Conservation (phyloP, 2,888 invertebrate genomes). For the Phlogophora meticulosa region DNA sequence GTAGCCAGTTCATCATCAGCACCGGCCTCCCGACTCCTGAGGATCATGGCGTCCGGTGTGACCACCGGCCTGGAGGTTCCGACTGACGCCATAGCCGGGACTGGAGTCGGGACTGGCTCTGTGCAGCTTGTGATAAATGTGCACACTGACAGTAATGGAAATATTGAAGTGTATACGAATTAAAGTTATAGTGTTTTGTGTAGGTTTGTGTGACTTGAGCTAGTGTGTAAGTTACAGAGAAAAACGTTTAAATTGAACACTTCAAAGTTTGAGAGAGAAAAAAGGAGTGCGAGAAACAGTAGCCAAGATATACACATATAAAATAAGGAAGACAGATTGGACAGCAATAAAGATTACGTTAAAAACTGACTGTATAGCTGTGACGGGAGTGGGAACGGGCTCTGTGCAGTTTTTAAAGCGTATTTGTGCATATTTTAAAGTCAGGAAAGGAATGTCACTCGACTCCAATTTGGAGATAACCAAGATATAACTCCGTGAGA, state of each 20-base stretch:
- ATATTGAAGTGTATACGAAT: slow-evolving; percentile 85
- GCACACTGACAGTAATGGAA: slow-evolving; percentile 85
- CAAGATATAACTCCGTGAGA: slow-evolving; percentile 32
- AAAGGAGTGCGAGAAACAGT: background rate
- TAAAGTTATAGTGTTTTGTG: slow-evolving; percentile 56
- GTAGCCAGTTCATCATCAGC: slow-evolving; percentile 72
- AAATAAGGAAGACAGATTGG: slow-evolving; percentile 2
- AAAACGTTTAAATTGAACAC: background rate
- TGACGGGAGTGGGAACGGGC: no score
- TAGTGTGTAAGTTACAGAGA: background rate
- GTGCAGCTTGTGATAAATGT: slow-evolving; percentile 86
- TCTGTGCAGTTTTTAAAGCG: no score
- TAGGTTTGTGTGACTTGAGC: background rate
- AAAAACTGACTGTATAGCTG: no score
- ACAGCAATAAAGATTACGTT: background rate
- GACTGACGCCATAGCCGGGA: slow-evolving; percentile 78
- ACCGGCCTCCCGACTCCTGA: slow-evolving; percentile 73
- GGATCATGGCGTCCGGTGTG: slow-evolving; percentile 76
- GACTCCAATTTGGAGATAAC: slow-evolving; percentile 44
- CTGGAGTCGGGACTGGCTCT: slow-evolving; percentile 79
- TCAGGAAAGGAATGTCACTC: slow-evolving; percentile 2
- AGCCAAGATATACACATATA: background rate
- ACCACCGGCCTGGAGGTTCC: slow-evolving; percentile 87
- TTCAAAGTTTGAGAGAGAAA: background rate
- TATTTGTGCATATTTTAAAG: background rate